A percentile compares a stretch with the other conserved stretches of the same genome.
These are phyloP conservation scores for Parthenolecanium corni DNA, from an alignment of 2,888 invertebrate genomes.

Conservation along the genomic window DNA sequence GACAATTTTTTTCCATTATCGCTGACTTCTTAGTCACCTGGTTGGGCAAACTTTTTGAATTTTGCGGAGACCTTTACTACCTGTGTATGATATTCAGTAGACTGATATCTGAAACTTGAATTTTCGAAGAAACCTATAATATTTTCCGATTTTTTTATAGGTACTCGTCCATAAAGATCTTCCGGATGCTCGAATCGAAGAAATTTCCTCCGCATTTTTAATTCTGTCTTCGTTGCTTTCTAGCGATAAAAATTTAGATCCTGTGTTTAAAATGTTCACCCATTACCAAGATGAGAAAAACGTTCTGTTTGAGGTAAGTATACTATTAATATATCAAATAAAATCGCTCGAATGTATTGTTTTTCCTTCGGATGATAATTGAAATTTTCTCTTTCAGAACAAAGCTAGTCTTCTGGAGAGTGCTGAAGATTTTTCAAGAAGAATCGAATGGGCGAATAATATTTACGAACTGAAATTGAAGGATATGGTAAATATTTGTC, in stretches of 20 bases:
- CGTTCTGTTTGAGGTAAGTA: slow-evolving; percentile 30
- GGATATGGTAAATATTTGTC: not conserved
- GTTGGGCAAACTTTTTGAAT: too few relatives aligned
- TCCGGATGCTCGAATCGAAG: slow-evolving; percentile 48
- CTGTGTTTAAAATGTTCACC: slow-evolving; percentile 27
- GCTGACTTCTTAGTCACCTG: too few relatives aligned
- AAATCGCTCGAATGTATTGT: too few relatives aligned
- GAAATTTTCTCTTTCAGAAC: too few relatives aligned
- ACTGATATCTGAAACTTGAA: not conserved
- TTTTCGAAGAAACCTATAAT: not conserved
- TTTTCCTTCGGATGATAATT: too few relatives aligned
- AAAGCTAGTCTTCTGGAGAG: too few relatives aligned
- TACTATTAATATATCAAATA: too few relatives aligned
- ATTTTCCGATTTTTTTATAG: too few relatives aligned
- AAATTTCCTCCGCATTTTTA: slow-evolving; percentile 57
- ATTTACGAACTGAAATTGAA: slow-evolving; percentile 1
- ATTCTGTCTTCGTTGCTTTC: slow-evolving; percentile 62
- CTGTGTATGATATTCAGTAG: too few relatives aligned
- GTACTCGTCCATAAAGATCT: slow-evolving; percentile 50
- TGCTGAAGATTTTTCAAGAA: not conserved
- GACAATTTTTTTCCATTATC: too few relatives aligned
- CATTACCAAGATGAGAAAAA: slow-evolving; percentile 26
- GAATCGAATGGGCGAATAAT: not conserved
- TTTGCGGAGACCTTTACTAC: too few relatives aligned
- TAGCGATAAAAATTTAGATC: not conserved